Percentiles rank a stretch among this genome's conserved stretches.
These are phyloP conservation scores for Osmerus eperlanus DNA, from an alignment of 2,113 vertebrate species.

Conservation along the genomic window DNA sequence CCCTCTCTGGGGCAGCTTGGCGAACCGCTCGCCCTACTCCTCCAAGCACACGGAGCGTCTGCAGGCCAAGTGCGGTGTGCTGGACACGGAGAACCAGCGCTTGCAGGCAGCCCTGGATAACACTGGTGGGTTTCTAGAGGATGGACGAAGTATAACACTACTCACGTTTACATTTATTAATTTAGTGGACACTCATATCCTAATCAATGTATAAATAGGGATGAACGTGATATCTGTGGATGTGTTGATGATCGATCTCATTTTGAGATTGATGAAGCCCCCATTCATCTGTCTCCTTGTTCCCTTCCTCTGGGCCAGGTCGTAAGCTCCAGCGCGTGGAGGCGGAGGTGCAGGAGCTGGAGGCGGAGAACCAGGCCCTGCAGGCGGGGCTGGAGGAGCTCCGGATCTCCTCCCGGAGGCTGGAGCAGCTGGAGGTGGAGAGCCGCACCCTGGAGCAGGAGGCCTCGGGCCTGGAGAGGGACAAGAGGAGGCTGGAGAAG, in stretches of 20 bases:
- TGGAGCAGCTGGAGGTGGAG: conserved; percentile 63
- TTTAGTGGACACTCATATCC: too few relatives aligned
- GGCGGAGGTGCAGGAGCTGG: conserved; percentile 64
- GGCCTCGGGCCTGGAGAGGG: conserved; percentile 70
- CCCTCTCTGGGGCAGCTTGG: conserved; percentile 52
- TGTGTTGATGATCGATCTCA: too few relatives aligned
- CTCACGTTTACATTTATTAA: too few relatives aligned
- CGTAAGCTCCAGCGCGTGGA: conserved; percentile 73
- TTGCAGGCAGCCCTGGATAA: conserved; percentile 73
- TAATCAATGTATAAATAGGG: too few relatives aligned
- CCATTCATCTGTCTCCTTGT: not conserved
- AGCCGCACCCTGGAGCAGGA: conserved; percentile 64
- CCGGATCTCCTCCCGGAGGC: conserved; percentile 47
- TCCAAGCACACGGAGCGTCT: conserved; percentile 61
- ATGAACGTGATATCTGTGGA: too few relatives aligned
- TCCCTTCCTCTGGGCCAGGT: conserved; percentile 24
- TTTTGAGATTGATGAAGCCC: not conserved
- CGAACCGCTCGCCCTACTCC: conserved; percentile 61
- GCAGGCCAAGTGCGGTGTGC: conserved; percentile 60
- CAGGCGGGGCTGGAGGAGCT: conserved; percentile 63
- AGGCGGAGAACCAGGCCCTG: conserved; percentile 63
- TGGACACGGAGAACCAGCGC: conserved; percentile 64
- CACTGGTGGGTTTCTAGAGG: conserved; percentile 43
- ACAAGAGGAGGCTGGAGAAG: conserved; percentile 81
- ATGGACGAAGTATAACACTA: not conserved